These are phyloP conservation scores for Drosophila arawakana DNA, from an alignment of 1,140 invertebrate genomes.

Conservation along the genomic window DNA sequence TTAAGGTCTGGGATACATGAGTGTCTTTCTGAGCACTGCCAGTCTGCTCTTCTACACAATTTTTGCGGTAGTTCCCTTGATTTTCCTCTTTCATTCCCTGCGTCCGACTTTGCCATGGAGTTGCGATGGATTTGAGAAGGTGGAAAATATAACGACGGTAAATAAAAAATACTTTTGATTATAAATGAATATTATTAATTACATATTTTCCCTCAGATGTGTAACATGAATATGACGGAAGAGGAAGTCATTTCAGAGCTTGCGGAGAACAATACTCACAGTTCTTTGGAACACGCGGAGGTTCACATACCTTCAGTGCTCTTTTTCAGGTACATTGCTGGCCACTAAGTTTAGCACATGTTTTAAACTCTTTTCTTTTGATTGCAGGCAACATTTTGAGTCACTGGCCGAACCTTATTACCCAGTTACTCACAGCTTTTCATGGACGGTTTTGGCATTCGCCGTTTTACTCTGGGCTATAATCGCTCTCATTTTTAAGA, in stretches of 20 bases:
- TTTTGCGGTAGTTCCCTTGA: constrained; percentile 69
- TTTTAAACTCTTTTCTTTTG: neutral
- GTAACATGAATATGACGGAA: constrained; percentile 24
- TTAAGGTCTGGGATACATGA: constrained; percentile 77
- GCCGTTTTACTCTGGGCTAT: constrained; percentile 51
- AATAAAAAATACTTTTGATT: neutral
- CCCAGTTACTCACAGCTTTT: constrained; percentile 16
- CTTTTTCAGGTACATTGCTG: constrained; percentile 57
- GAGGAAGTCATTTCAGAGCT: neutral
- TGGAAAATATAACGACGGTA: constrained; percentile 31
- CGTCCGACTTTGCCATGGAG: constrained; percentile 75
- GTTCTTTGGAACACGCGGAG: neutral
- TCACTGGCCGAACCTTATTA: fast-evolving
- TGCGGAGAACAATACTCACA: neutral
- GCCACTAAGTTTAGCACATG: neutral
- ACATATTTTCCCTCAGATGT: constrained; percentile 22
- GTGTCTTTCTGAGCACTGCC: constrained; percentile 51
- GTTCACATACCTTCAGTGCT: constrained; percentile 68
- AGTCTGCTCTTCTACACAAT: constrained; percentile 65
- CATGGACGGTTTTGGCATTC: constrained; percentile 43
- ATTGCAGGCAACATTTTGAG: constrained; percentile 49
- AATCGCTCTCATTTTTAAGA: constrained; percentile 55
- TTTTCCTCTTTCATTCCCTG: constrained; percentile 66
- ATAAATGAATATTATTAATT: neutral
- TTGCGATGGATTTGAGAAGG: constrained; percentile 57